Base-by-base conservation (phyloP, 2,113 vertebrate genomes). In the Tringa solitaria region DNA sequence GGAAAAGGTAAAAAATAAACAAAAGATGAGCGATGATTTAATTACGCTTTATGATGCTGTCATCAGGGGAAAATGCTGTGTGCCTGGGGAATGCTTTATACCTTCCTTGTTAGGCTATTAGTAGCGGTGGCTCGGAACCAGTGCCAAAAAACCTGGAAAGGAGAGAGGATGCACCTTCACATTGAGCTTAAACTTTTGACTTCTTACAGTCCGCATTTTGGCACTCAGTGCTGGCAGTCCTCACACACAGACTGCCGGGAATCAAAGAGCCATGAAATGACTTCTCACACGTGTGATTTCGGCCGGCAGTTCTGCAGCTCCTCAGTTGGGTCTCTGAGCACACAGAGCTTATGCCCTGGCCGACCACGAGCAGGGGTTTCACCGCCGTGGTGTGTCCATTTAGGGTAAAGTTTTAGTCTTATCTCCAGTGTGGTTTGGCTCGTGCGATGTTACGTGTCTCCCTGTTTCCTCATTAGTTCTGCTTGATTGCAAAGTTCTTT, bases 401-500 rank as follows among this genome's bases (percentile, higher is more conserved):
- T 96, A 95, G 89, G 96, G 96, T 95, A 89, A 95, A 87, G 84
- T 92, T 82, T 69, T 53, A 28, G 26, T 76, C 61, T 76, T 63
- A 57, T 95, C 94, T 91, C 28, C 61, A 59, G 39, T 8, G 18
- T 33, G 84, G 74, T 84, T 92, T 89, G 89, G 76, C 91, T 65
- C 9, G 2, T 23, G 10, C 1, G 0, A 37, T 61, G 89, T 73
- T 82, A n/a, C 8, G 53, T 9, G 1, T 94, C 86, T 94, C 84
- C 5, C 12, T 19, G 28, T 65, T 95, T 91, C 89, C 86, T 89
- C 79, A 37, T 92, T 92, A 93, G 54, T 80, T 96, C 65, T 91
- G 50, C 93, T 95, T 91, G 92, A 94, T 74, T 94, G 92, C 57
- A 64, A 61, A 91, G 92, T 67, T 87, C 80, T 93, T 53, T 68